Base-by-base conservation (phyloP, 2,113 vertebrate species). In the Dicaeum eximium region DNA sequence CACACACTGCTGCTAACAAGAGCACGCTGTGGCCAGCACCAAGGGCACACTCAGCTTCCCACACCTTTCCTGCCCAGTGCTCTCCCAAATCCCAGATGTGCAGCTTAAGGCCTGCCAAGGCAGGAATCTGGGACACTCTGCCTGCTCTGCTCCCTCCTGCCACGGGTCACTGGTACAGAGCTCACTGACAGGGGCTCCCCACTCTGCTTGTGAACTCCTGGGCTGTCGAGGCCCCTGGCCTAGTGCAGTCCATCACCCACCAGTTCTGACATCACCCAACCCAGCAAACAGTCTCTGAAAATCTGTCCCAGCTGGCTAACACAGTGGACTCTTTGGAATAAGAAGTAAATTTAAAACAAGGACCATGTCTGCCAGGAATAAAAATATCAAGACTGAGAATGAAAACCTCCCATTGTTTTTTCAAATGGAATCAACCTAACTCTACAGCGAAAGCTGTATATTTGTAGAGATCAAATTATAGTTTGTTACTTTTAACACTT, bases 161-260 rank as follows among this genome's bases (percentile, higher is more conserved):
- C 77, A 23, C 0, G 1, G 37, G 11, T 10, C 65, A 24, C 24
- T 21, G 77, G 42, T 0, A 10, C 75, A 28, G 25, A 42, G 40
- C 51, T 24, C 37, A 8, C 33, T 33, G 69, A 1, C 22, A 27
- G 1, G 8, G 70, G 10, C 38, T 22, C 1, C 2, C 3, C 5
- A 1, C 51, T 6, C 9, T 4, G 19, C 1, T 1, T 10, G 8
- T 0, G 8, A 30, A 62, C 3, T 66, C 57, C 72, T 31, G 10
- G 31, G 31, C 72, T 31, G 5, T 3, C 0, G 0, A 15, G 51
- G 23, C 27, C 33, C 3, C 51, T 15, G 50, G n/a, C 8, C 56
- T 61, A n/a, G 35, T 0, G 9, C 64, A 33, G 2, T 1, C 5
- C 33, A 73, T 8, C 60, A 25, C 7, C 1, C 7, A 9, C 11